A percentile compares a stretch with the other conserved stretches of the same genome.
phyloP scores from a whole-genome alignment of 2,888 invertebrate genomes.

The Lithophane ornitopus region DNA sequence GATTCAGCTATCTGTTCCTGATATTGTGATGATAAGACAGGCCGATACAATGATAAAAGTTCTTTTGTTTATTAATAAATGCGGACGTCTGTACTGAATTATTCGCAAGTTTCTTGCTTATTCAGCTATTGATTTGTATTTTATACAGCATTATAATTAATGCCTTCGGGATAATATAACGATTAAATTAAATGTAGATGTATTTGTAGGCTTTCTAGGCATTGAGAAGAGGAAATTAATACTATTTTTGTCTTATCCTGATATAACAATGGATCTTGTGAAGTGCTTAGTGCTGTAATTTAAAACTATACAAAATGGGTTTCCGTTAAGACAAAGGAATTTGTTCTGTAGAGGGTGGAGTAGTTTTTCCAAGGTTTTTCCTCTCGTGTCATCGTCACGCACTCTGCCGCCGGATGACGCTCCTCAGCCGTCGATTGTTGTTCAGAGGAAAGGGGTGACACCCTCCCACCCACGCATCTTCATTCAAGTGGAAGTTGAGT shows the following conservation, averaged over 20 bases:
- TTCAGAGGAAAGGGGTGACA: conserved; percentile 85
- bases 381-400: conserved; percentile 73
- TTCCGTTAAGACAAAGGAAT: conserved; percentile 56
- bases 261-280: conserved; percentile 27
- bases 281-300: conserved; percentile 47
- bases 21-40: conserved; percentile 52
- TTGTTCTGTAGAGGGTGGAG: conserved; percentile 46
- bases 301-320: conserved; percentile 47
- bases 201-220: conserved; percentile 10
- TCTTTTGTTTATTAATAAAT: conserved; percentile 31
- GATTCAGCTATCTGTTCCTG: conserved; percentile 35
- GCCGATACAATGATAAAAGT: conserved; percentile 34
- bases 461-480: conserved; percentile 85
- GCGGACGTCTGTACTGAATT: conserved; percentile 23
- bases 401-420: conserved; percentile 79
- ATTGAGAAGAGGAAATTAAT: conserved; percentile 16
- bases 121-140: conserved; percentile 21
- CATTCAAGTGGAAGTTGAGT: conserved; percentile 85
- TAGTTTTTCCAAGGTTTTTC: conserved; percentile 70
- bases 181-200: conserved; percentile 27
- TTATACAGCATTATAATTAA: conserved; percentile 24
- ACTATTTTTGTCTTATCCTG: conserved; percentile 33
- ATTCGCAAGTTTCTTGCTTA: conserved; percentile 2
- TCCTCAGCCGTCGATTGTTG: conserved; percentile 82
- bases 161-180: conserved; percentile 30